Evolutionary conservation across 2,113 vertebrate species (phyloP), one percentile per base, ranked within the genome.

Genomic region (Trogon melanurus): DNA sequence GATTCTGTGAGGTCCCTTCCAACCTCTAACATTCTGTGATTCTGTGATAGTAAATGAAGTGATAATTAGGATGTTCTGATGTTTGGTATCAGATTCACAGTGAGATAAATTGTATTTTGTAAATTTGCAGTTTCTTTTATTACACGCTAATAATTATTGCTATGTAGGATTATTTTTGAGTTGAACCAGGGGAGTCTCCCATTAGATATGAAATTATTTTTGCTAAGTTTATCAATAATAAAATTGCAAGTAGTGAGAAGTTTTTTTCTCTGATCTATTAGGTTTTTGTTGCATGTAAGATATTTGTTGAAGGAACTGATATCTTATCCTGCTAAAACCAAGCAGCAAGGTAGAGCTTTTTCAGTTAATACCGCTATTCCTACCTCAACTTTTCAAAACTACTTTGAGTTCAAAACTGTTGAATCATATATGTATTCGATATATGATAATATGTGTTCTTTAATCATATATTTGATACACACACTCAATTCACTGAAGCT

Each of bases 171-270:
- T 62, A 41, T 61, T 85, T 88, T 81, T 93, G n/a, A 75, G 41
- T 93, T 58, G 26, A 36, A 48, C 47, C 13, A 32, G 16, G 34
- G 38, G 38, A 69, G 73, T 87, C 86, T 32, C 30, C 74, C 72
- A 65, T 64, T 25, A 72, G 50, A 79, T 81, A 12, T 3, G 19
- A n/a, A 96, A 84, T 95, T 94, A 79, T 91, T 96, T 41, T 75
- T 29, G 85, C 30, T 90, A 45, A 60, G 47, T 57, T 92, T 96
- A 85, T 86, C 67, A 32, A 38, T 57, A 89, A 30, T 12, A 50
- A n/a, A 89, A 88, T 70, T 23, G 19, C 57, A 95, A 83, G 44
- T 41, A 84, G 18, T 76, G 27, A 48, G 29, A 58, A 54, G n/a
- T 91, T 76, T 72, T 94, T 95, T 48, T 86, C 57, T 93, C 48